Evolutionary conservation across 1,140 invertebrate species (phyloP).

Genomic region (Drosophila parvula): DNA sequence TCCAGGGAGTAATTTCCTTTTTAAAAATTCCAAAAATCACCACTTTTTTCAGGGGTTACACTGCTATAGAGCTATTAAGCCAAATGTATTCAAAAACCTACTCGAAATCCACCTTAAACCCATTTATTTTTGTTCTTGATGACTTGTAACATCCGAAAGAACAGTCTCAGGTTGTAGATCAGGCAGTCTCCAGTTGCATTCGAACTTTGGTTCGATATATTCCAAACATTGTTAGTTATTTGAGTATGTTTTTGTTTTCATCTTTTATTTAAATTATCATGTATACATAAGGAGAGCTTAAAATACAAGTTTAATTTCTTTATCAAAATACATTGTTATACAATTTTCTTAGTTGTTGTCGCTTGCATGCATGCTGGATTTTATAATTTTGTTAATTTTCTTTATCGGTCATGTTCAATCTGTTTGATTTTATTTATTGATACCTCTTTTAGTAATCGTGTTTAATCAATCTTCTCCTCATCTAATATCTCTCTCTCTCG

Average conservation of each 20-base stretch:
- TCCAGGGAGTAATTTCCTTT: too few relatives aligned
- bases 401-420: constrained; percentile 14
- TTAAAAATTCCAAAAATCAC: too few relatives aligned
- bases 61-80: too few relatives aligned
- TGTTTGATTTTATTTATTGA: constrained; percentile 34
- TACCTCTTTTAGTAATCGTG: constrained; percentile 25
- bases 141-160: too few relatives aligned
- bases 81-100: too few relatives aligned
- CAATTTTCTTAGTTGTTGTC: constrained; percentile 73
- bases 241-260: constrained; percentile 36
- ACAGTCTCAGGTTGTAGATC: too few relatives aligned
- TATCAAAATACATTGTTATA: constrained; percentile 83
- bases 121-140: too few relatives aligned
- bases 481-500: constrained; percentile 14
- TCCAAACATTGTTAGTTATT: background rate
- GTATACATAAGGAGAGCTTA: constrained; percentile 77
- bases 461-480: constrained; percentile 5
- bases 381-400: constrained; percentile 11
- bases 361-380: constrained; percentile 27
- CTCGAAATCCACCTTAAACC: too few relatives aligned
- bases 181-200: too few relatives aligned
- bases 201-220: background rate
- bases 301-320: constrained; percentile 79
- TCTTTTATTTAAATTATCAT: constrained; percentile 74
- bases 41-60: too few relatives aligned